Evolutionary conservation across 2,888 invertebrate genomes (phyloP).

Genomic region (Dinocampus coccinellae): DNA sequence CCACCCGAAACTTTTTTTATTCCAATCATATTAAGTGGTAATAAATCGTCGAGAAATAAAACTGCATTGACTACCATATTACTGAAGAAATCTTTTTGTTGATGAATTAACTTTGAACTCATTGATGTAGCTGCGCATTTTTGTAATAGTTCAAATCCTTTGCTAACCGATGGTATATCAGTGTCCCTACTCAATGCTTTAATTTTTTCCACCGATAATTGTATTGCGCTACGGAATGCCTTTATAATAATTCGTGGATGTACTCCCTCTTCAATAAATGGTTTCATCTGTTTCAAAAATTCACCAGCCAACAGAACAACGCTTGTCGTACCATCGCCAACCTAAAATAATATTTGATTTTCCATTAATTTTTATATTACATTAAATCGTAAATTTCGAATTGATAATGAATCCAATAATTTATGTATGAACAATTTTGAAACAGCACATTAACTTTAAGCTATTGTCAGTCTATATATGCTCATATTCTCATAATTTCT

Average conservation of each 20-base stretch:
- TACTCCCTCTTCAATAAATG: constrained; percentile 95
- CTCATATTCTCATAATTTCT: constrained; percentile 12
- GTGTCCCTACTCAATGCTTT: constrained; percentile 86
- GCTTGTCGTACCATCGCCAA: constrained; percentile 98
- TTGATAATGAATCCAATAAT: background rate
- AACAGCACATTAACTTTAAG: constrained; percentile 50
- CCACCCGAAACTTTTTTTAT: constrained; percentile 91
- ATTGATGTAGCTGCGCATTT: constrained; percentile 97
- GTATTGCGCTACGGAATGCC: constrained; percentile 87
- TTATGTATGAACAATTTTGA: constrained; percentile 59
- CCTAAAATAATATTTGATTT: constrained; percentile 71
- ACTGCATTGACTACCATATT: constrained; percentile 99
- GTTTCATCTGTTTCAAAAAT: constrained; percentile 93
- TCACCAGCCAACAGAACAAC: constrained; percentile 97
- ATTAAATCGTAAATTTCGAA: background rate
- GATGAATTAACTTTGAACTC: constrained; percentile 96
- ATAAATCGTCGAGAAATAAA: constrained; percentile 85
- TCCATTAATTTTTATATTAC: constrained; percentile 21
- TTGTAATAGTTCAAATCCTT: constrained; percentile 78
- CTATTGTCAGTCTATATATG: constrained; percentile 57
- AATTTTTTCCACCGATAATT: constrained; percentile 85
- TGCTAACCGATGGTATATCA: constrained; percentile 75
- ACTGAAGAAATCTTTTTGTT: constrained; percentile 95
- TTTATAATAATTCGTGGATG: constrained; percentile 95
- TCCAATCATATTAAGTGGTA: constrained; percentile 99